A percentile compares a stretch with the other conserved stretches of the same genome.
These are phyloP conservation scores for Neoaliturus tenellus DNA, from an alignment of 2,888 invertebrate species.

Conservation along the genomic window DNA sequence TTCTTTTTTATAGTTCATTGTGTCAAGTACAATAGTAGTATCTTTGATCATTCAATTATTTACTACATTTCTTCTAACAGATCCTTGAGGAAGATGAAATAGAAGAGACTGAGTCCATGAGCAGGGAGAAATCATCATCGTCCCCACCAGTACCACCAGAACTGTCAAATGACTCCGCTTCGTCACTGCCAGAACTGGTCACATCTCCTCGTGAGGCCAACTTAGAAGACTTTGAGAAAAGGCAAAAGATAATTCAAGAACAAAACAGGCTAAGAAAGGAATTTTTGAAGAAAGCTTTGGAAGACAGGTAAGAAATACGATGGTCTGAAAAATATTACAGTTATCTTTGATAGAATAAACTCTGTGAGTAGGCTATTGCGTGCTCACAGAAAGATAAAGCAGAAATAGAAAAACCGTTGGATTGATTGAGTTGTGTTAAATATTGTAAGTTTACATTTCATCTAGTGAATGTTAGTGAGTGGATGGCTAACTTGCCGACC, in stretches of 20 bases:
- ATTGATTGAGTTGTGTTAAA: too few species aligned
- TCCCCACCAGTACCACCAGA: not conserved
- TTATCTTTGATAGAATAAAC: too few species aligned
- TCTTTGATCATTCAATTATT: too few species aligned
- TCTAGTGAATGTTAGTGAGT: too few species aligned
- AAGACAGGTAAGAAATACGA: constrained; percentile 77
- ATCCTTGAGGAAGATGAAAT: constrained; percentile 57
- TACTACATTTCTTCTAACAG: constrained; percentile 16
- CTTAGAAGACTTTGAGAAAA: constrained; percentile 65
- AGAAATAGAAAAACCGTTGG: too few species aligned
- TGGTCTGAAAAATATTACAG: too few species aligned
- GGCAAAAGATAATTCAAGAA: constrained; percentile 86
- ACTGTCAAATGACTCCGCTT: not conserved
- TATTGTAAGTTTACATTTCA: too few species aligned
- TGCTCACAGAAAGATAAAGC: too few species aligned
- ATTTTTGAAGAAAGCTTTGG: constrained; percentile 82
- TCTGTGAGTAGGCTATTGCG: too few species aligned
- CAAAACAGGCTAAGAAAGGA: constrained; percentile 87
- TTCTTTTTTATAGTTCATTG: too few species aligned
- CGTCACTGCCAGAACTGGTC: not conserved
- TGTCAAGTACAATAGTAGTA: too few species aligned
- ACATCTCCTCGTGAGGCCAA: not conserved
- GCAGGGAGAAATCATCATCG: not conserved
- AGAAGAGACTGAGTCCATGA: not conserved
- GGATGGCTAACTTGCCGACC: too few species aligned